Base-by-base conservation (phyloP, 64 coral and sea anemone species). In the Hydrozoanthus tunicans region DNA sequence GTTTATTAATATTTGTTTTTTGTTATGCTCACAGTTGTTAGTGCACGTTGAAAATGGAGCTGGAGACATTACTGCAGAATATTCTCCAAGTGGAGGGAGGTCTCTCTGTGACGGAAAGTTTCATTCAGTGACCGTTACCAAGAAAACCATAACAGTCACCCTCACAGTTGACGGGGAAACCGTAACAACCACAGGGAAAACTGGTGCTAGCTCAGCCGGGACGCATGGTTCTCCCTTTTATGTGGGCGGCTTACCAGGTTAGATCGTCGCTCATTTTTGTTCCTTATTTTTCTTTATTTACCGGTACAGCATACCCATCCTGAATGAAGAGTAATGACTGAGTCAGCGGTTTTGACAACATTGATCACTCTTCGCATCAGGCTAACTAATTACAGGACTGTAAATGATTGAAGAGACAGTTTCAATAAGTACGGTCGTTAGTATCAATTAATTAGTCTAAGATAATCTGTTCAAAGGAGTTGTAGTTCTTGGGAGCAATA, bases 231-330 rank as follows among this genome's bases (percentile, higher is more conserved):
- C 11, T 26, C 79, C 79, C 0, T 62, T 81, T 32, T 81, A 81
- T 11, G 58, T 81, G 59, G 79, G 79, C 20, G 79, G 79, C n/a
- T 60, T 81, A 59, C 79, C 79, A 62, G 79, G 79, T 81, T 10
- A 56, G 20, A 9, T 23, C 54, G 20, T 20, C 20, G 20, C 20
- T 20, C 20, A 20, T 20, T 20, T 20, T 20, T 20, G 20, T 20
- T 20, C 20, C 20, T 20, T 20, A 20, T 20, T 20, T 20, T 20
- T 20, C 20, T 20, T 20, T 20, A 20, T 20, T 20, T 20, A 20
- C 20, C 20, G 20, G 20, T 20, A 20, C 20, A 20, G 20, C 20
- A 20, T 20, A 20, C 20, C 20, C 20, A 20, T 20, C 20, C 20
- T 20, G 20, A 20, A 20, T 20, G 20, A 20, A 20, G 20, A 20